A percentile compares a stretch with the other conserved stretches of the same genome.
These are phyloP conservation scores for Amblyteles armatorius DNA, from an alignment of 2,888 invertebrate species.

Conservation along the genomic window DNA sequence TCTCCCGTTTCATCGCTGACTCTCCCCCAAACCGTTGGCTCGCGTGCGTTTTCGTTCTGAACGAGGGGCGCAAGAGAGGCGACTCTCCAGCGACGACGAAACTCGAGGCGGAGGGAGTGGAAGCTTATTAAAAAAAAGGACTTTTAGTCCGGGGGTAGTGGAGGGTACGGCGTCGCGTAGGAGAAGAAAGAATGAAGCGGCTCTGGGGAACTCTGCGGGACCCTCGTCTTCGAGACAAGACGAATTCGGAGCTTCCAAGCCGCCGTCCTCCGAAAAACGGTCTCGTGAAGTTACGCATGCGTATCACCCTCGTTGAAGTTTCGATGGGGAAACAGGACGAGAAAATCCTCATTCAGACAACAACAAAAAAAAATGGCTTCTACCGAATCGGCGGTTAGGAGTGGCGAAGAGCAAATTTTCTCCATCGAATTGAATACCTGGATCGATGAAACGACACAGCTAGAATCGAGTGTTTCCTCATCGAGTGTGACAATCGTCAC, in stretches of 20 bases:
- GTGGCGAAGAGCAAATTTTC: too few species aligned
- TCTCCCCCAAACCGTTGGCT: constrained; percentile 74
- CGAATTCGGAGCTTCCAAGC: constrained; percentile 1
- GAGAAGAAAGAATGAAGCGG: constrained; percentile 33
- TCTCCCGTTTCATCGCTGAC: constrained; percentile 55
- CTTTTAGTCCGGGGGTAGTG: constrained; percentile 35
- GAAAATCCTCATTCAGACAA: neutral
- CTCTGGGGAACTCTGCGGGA: constrained; percentile 9
- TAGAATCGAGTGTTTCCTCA: neutral
- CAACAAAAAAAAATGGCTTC: too few species aligned
- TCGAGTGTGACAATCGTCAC: neutral
- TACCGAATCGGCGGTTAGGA: too few species aligned
- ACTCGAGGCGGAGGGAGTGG: constrained; percentile 46
- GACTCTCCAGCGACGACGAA: constrained; percentile 72
- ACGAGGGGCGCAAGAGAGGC: constrained; percentile 70
- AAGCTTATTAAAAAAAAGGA: constrained; percentile 63
- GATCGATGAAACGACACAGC: too few species aligned
- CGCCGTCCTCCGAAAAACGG: neutral
- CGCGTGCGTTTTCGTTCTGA: constrained; percentile 78
- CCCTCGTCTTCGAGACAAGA: constrained; percentile 41
- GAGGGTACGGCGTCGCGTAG: constrained; percentile 20
- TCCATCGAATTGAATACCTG: too few species aligned
- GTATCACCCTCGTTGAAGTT: constrained; percentile 20
- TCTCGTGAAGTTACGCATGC: constrained; percentile 42
- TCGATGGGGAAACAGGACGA: constrained; percentile 1